Conservation (phyloP, 1,140 invertebrate species). For the Rhynchophorus ferrugineus region DNA sequence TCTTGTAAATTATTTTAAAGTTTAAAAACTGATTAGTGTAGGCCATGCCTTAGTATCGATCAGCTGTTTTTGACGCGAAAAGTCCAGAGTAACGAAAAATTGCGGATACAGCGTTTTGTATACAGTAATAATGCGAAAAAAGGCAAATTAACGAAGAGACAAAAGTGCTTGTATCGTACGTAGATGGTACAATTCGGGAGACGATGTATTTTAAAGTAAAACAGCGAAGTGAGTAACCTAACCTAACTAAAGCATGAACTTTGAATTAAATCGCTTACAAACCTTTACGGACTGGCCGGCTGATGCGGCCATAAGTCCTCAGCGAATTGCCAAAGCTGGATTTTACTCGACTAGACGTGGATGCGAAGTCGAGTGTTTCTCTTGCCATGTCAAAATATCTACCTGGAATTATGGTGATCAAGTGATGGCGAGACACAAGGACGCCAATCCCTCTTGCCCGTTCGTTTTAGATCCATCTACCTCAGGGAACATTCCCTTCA, state of each 20-base stretch:
- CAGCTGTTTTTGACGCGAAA: too few relatives aligned
- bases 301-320: slow-evolving; percentile 53
- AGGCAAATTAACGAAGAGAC: not conserved
- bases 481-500: slow-evolving; percentile 58
- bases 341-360: slow-evolving; percentile 68
- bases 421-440: slow-evolving; percentile 56
- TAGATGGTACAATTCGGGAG: not conserved
- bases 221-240: not conserved
- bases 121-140: too few relatives aligned
- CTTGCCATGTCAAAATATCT: slow-evolving; percentile 61
- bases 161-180: too few relatives aligned
- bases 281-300: slow-evolving; percentile 66
- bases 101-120: too few relatives aligned
- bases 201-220: not conserved
- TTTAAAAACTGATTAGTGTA: too few relatives aligned
- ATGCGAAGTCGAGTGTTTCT: slow-evolving; percentile 66
- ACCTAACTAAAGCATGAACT: slow-evolving; percentile 49
- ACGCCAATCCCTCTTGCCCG: slow-evolving; percentile 57
- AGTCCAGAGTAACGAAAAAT: too few relatives aligned
- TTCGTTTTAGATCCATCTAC: slow-evolving; percentile 57
- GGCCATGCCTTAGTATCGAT: too few relatives aligned
- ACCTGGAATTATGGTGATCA: slow-evolving; percentile 71
- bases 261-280: slow-evolving; percentile 57
- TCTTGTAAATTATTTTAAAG: too few relatives aligned
- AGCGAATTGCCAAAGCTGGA: slow-evolving; percentile 68